A percentile compares a stretch with the other conserved stretches of the same genome.
Evolutionary conservation across 2,797 vertebrate species (phyloP).

Genomic region (Nannoperca obscura): DNA sequence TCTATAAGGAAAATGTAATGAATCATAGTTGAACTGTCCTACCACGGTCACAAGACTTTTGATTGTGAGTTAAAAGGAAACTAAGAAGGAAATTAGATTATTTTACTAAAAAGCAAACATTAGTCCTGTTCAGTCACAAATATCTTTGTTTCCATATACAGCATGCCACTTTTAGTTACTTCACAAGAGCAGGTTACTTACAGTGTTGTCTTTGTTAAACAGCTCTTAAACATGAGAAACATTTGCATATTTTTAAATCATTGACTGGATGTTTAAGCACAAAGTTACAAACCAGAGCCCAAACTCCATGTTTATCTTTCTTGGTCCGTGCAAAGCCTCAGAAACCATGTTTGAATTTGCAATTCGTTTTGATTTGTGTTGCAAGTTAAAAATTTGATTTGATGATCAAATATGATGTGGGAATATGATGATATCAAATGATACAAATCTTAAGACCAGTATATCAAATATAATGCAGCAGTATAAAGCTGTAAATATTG

Average conservation of each 20-base stretch:
- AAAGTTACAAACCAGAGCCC: background rate
- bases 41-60: background rate
- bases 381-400: background rate
- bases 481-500: background rate
- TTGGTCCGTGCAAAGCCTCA: slow-evolving; percentile 6
- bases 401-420: background rate
- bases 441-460: background rate
- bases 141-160: background rate
- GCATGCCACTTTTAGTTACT: background rate
- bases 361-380: background rate
- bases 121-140: background rate
- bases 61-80: background rate
- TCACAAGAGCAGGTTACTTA: background rate
- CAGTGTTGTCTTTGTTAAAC: background rate
- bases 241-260: background rate
- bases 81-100: background rate
- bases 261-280: background rate
- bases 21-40: background rate
- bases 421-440: too few species aligned
- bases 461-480: background rate
- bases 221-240: background rate
- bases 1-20: background rate
- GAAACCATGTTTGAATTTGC: background rate
- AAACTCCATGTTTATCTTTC: too few species aligned
- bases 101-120: background rate